Base-by-base conservation (phyloP, 2,888 invertebrate species). In the Agonopterix subpropinquella region DNA sequence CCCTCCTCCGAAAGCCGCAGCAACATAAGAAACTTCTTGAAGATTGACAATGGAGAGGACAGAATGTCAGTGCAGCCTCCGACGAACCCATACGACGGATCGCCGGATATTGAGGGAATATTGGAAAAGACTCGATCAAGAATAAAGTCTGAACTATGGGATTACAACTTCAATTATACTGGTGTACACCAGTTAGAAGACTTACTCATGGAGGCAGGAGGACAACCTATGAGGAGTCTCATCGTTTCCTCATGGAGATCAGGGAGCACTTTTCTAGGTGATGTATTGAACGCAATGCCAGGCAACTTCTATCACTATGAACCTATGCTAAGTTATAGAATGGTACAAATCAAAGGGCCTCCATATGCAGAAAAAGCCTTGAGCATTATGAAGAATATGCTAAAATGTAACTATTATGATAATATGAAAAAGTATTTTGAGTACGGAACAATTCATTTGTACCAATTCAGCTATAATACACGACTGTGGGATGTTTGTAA, bases 171-270 rank as follows among this genome's bases (percentile, higher is more conserved):
- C 52, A 74, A 76, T 43, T 59, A 72, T 53, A 78, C 82, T 55
- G 80, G 80, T 52, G 80, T 76, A 49, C 84, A 87, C 54, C 91
- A 90, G 54, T 73, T 95, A 53, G 88, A 91, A 49, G 92, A 95
- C 64, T 89, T 94, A 64, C 90, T 93, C 1, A 85, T 92, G 60
- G 93, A 93, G 61, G 89, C 90, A 41, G 91, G 91, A 42, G 96
- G 96, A 10, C 89, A 84, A 51, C 96, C 96, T 3, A 71, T 95
- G 50, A 89, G 94, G 56, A 95, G 93, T 74, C 77, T 96, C 44
- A 92, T 97, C 57, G 83, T 96, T 53, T 95, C 96, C n/a, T 95
- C 95, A 10, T 97, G 96, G 96, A 90, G 97, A 60, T 95, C 96
- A 4, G 97, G 97, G 5, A 96, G 96, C 13, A 96, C 96, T 39